Conservation (phyloP, 2,113 vertebrate species). For the Saiga tatarica region DNA sequence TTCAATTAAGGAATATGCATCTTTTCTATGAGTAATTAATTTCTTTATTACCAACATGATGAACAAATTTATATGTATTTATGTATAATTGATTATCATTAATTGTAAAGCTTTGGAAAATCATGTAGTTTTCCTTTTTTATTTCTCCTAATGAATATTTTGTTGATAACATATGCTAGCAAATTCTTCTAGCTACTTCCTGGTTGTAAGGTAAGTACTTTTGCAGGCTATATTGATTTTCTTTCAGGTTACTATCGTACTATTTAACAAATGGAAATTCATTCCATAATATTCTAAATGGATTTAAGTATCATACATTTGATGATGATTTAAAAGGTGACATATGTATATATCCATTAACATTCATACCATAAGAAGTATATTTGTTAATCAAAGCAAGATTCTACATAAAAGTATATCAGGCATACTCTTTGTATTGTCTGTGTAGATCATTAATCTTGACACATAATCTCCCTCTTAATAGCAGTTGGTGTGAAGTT, state of each 20-base stretch:
- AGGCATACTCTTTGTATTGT: neutral
- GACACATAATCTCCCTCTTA: neutral
- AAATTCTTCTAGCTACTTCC: neutral
- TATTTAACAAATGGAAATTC: conserved; percentile 41
- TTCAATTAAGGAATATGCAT: neutral
- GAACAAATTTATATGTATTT: neutral
- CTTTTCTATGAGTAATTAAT: neutral
- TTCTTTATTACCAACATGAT: neutral
- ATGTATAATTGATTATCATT: neutral
- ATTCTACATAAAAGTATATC: neutral
- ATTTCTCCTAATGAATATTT: neutral
- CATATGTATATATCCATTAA: neutral
- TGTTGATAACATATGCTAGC: neutral
- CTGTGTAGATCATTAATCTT: neutral
- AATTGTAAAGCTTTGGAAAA: neutral
- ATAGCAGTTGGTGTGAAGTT: neutral
- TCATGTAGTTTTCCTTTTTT: neutral
- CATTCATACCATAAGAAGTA: neutral
- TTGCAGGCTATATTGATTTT: conserved; percentile 28
- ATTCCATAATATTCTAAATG: conserved; percentile 24
- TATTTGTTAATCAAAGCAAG: conserved; percentile 1
- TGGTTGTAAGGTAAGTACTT: conserved; percentile 13
- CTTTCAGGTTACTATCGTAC: neutral
- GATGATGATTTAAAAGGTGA: conserved; percentile 17
- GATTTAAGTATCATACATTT: neutral